Conservation (phyloP, 1,140 invertebrate genomes). For the Metaphire vulgaris region DNA sequence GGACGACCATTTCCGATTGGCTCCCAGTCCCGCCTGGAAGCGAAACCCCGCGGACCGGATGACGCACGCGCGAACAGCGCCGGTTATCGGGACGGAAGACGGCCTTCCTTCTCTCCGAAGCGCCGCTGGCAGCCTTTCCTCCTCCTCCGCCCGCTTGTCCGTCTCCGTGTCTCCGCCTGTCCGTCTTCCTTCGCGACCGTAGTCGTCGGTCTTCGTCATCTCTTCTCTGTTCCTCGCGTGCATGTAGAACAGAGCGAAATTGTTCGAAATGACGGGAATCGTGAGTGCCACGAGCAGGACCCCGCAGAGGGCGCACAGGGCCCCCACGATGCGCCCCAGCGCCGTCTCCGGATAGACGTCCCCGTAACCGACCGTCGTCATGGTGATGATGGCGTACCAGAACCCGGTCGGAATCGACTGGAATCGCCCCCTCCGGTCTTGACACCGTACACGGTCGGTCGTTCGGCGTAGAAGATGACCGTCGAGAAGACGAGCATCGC, state of each 20-base stretch:
- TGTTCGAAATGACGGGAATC: constrained; percentile 90
- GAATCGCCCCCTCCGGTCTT: constrained; percentile 29
- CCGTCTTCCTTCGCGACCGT: neutral
- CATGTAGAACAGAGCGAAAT: constrained; percentile 94
- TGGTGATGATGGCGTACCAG: constrained; percentile 41
- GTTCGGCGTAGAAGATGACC: constrained; percentile 93
- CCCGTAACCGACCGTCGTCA: constrained; percentile 52
- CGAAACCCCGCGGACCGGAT: neutral
- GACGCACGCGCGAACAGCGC: neutral
- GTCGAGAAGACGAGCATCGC: constrained; percentile 96
- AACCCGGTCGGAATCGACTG: constrained; percentile 47
- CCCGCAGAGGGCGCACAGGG: constrained; percentile 23
- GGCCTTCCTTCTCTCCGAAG: neutral
- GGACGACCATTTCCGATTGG: neutral
- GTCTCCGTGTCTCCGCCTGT: neutral
- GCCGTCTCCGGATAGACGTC: constrained; percentile 56
- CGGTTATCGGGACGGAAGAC: neutral
- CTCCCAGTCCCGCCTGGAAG: neutral
- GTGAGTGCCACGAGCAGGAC: constrained; percentile 88
- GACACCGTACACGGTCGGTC: neutral
- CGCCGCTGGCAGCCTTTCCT: no score
- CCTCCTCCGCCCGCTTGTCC: neutral
- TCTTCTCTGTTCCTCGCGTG: constrained; percentile 24
- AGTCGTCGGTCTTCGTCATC: constrained; percentile 8
- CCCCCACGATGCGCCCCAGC: constrained; percentile 32